phyloP scores from a whole-genome alignment of 2,888 invertebrate species.

The Erebia aethiops region DNA sequence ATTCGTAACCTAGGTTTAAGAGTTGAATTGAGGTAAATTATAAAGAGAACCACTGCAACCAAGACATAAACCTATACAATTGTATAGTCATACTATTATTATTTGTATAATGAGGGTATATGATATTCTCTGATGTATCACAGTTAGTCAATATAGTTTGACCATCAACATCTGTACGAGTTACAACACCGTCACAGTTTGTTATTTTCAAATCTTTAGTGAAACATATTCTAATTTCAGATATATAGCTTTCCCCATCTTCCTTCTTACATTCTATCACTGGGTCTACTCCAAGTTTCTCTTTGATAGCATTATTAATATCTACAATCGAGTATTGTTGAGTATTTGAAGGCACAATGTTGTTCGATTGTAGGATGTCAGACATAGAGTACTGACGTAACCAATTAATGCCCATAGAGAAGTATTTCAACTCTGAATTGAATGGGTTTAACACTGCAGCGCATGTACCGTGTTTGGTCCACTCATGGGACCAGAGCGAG shows the following conservation, averaged over 20 bases:
- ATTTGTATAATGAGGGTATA: conserved; percentile 80
- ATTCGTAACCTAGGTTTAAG: too few relatives aligned
- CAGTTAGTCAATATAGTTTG: conserved; percentile 84
- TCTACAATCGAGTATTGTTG: conserved; percentile 50
- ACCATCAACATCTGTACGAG: conserved; percentile 35
- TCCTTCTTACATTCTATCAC: conserved; percentile 86
- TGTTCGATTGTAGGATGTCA: conserved; percentile 78
- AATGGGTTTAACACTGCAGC: conserved; percentile 83
- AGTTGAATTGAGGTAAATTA: conserved; percentile 51
- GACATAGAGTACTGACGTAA: conserved; percentile 84
- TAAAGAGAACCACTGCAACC: conserved; percentile 85
- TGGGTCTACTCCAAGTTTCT: conserved; percentile 81
- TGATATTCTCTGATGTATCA: conserved; percentile 73
- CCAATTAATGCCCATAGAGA: conserved; percentile 85
- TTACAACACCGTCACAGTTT: conserved; percentile 85
- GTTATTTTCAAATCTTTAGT: conserved; percentile 84
- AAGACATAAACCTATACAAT: conserved; percentile 80
- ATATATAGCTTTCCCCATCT: conserved; percentile 82
- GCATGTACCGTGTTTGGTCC: conserved; percentile 93
- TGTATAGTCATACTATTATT: conserved; percentile 71
- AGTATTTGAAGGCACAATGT: conserved; percentile 75
- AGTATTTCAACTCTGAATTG: conserved; percentile 86
- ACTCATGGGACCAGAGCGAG: conserved; percentile 91
- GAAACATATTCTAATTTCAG: conserved; percentile 90
- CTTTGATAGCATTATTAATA: conserved; percentile 69